phyloP scores from a whole-genome alignment of 1,140 invertebrate genomes.

The Brachionus calyciflorus region DNA sequence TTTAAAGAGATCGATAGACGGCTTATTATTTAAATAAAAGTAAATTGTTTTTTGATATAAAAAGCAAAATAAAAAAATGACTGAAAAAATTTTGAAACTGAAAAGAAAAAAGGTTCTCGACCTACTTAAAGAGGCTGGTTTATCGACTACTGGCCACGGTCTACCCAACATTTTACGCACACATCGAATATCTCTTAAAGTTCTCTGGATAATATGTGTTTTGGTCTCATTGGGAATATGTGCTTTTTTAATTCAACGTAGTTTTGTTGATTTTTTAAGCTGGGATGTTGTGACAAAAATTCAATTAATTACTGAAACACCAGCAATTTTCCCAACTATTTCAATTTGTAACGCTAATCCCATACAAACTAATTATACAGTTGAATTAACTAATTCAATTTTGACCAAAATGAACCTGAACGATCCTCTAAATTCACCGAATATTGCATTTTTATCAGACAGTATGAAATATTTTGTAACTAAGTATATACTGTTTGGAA shows the following conservation, averaged over 20 bases:
- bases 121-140: not conserved
- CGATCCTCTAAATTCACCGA: not conserved
- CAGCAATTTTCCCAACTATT: constrained; percentile 1
- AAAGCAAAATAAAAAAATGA: too few relatives aligned
- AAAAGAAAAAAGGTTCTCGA: not conserved
- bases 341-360: constrained; percentile 13
- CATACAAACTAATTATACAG: not conserved
- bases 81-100: too few relatives aligned
- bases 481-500: not conserved
- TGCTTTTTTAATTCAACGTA: not conserved
- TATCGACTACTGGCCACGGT: not conserved
- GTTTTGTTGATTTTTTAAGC: not conserved
- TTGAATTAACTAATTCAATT: not conserved
- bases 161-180: not conserved
- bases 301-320: not conserved
- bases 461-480: not conserved
- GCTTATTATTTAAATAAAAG: too few relatives aligned
- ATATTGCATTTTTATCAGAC: not conserved
- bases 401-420: not conserved
- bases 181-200: not conserved
- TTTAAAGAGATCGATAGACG: too few relatives aligned
- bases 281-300: constrained; percentile 39
- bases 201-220: not conserved
- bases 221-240: not conserved
- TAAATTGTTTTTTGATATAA: too few relatives aligned